Percentiles rank a stretch among this genome's conserved stretches.
These are phyloP conservation scores for Patella pellucida DNA, from an alignment of 2,888 invertebrate genomes.

Conservation along the genomic window DNA sequence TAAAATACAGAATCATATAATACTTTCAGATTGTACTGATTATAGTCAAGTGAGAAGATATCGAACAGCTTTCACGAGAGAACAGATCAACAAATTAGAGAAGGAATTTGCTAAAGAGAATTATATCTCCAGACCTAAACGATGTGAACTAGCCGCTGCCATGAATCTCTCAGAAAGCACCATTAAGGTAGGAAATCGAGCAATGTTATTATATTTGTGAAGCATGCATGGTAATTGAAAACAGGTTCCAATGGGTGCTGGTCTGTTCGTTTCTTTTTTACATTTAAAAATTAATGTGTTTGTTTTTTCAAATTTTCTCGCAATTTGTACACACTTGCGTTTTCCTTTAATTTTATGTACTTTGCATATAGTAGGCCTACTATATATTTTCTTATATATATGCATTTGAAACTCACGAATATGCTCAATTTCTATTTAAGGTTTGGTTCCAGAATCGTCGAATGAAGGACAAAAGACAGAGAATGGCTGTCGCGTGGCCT, in stretches of 20 bases:
- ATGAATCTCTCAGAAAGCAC: constrained; percentile 95
- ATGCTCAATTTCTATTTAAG: constrained; percentile 41
- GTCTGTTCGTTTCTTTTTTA: no score
- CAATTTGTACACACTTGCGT: neutral
- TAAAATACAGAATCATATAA: no score
- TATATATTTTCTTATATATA: no score
- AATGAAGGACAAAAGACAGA: constrained; percentile 98
- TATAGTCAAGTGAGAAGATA: constrained; percentile 76
- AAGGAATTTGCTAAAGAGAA: constrained; percentile 97
- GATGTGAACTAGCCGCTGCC: constrained; percentile 94
- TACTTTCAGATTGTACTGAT: constrained; percentile 27
- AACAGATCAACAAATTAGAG: constrained; percentile 91
- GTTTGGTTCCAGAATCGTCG: constrained; percentile 96
- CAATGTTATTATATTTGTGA: no score
- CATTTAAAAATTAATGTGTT: no score
- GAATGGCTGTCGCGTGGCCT: constrained; percentile 95
- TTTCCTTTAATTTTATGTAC: neutral
- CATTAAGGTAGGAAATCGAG: constrained; percentile 83
- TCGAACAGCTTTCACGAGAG: constrained; percentile 95
- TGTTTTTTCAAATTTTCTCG: no score
- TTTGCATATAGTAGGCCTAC: neutral
- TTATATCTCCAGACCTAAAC: constrained; percentile 93
- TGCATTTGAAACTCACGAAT: neutral
- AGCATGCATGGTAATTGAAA: no score
- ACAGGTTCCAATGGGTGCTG: no score